Percentiles rank a stretch among this genome's conserved stretches.
Conservation (phyloP, 2,113 vertebrate species). For the Poecile atricapillus region DNA sequence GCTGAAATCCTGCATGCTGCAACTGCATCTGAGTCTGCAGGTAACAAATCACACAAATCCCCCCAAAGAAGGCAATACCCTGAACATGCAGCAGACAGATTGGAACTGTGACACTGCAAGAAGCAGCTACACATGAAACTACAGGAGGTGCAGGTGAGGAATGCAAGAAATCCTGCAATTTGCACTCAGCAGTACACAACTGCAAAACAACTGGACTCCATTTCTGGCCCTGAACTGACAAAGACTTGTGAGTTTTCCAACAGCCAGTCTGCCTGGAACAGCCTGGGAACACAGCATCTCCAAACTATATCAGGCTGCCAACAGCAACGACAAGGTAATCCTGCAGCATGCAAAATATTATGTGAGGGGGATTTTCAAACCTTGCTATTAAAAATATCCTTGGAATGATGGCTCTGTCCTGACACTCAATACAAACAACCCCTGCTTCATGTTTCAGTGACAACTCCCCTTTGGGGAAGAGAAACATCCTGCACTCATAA, state of each 20-base stretch:
- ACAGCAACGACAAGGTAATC: background rate
- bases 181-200: background rate
- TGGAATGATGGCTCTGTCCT: background rate
- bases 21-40: fast-evolving
- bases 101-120: background rate
- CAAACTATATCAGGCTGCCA: background rate
- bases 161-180: background rate
- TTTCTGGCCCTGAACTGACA: background rate
- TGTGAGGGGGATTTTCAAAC: background rate
- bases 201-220: background rate
- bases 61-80: fast-evolving
- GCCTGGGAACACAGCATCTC: background rate
- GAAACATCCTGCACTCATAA: background rate
- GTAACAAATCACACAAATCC: background rate
- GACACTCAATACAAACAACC: background rate
- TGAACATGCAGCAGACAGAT: background rate
- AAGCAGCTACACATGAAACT: background rate
- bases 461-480: background rate
- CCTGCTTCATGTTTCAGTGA: background rate
- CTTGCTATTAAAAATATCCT: background rate
- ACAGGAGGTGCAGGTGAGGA: background rate
- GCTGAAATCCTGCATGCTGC: fast-evolving
- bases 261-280: background rate
- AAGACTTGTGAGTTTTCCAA: background rate
- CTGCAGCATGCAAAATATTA: background rate